These are phyloP conservation scores for Ophthalmolycus amberensis DNA, from an alignment of 2,113 vertebrate genomes.

Conservation along the genomic window DNA sequence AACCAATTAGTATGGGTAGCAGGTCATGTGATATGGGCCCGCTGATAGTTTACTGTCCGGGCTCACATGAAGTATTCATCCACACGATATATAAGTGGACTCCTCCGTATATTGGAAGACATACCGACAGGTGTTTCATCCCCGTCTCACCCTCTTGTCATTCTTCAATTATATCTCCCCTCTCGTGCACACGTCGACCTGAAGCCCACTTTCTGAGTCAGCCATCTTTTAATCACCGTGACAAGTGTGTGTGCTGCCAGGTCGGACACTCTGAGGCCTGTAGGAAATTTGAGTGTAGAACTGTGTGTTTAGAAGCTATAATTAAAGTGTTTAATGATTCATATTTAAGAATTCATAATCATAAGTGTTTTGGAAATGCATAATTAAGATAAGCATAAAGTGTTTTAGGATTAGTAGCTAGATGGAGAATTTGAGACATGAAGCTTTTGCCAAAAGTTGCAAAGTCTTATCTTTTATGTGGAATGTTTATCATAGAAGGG, in stretches of 20 bases:
- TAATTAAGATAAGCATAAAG: too few species aligned
- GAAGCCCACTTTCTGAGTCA: slow-evolving; percentile 48
- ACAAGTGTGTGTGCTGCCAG: slow-evolving; percentile 52
- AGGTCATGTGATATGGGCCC: slow-evolving; percentile 50
- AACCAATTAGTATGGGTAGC: slow-evolving; percentile 61
- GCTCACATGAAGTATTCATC: slow-evolving; percentile 54
- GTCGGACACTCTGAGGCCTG: slow-evolving; percentile 13
- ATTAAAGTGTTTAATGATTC: too few species aligned
- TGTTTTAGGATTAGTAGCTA: too few species aligned
- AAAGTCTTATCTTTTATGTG: too few species aligned
- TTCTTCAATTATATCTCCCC: slow-evolving; percentile 4
- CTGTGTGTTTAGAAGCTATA: too few species aligned
- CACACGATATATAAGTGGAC: not conserved
- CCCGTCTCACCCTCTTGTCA: not conserved
- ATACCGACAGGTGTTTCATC: not conserved
- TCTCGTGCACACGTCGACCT: slow-evolving; percentile 1
- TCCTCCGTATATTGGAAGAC: slow-evolving; percentile 15
- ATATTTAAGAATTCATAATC: too few species aligned
- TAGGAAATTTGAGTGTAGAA: too few species aligned
- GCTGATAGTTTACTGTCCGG: slow-evolving; percentile 31
- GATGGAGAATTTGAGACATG: too few species aligned
- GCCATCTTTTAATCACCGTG: slow-evolving; percentile 57
- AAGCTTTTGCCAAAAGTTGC: too few species aligned
- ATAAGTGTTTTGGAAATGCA: too few species aligned
- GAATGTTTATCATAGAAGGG: too few species aligned